phyloP scores from a whole-genome alignment of 2,113 vertebrate genomes.

The Trogon surrucura region DNA sequence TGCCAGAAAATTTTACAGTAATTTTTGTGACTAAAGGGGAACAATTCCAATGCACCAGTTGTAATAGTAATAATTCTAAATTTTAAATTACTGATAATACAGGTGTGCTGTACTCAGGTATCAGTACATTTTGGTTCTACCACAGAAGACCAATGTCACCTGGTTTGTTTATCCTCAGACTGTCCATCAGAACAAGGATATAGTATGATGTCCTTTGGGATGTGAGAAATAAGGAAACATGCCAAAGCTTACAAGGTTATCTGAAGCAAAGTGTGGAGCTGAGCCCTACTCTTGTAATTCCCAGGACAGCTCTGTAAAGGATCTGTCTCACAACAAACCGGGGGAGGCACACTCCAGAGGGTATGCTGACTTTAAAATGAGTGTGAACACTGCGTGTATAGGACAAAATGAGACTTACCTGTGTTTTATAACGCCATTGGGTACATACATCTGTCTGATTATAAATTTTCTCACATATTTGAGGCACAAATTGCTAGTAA shows the following conservation, averaged over 20 bases:
- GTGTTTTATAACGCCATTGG: background rate
- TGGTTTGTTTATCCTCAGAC: background rate
- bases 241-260: background rate
- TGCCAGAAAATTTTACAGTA: background rate
- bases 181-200: background rate
- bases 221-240: background rate
- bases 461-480: background rate
- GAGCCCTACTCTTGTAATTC: background rate
- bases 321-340: background rate
- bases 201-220: background rate
- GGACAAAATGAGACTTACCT: background rate
- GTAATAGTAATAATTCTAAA: background rate
- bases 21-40: background rate
- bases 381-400: background rate
- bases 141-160: background rate
- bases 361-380: background rate
- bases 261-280: background rate
- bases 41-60: background rate
- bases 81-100: background rate
- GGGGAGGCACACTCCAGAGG: background rate
- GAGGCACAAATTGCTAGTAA: background rate
- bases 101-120: background rate
- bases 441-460: background rate
- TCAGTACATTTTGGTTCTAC: background rate
- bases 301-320: background rate